Evolutionary conservation across 2,113 vertebrate genomes (phyloP).

Genomic region (Indicator indicator): DNA sequence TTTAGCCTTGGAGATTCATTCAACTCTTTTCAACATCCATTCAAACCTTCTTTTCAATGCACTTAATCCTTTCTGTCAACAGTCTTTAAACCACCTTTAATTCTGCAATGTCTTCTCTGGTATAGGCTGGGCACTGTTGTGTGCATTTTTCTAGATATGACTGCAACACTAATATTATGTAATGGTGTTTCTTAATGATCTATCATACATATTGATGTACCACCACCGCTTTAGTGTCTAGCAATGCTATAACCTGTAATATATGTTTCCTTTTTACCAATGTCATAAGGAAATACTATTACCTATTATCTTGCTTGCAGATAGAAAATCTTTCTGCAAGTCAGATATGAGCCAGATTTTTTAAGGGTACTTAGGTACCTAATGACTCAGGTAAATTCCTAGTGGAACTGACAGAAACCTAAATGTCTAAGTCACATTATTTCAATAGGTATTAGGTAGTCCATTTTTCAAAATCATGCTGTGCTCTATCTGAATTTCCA

Average conservation of each 20-base stretch:
- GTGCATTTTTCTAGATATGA: background rate
- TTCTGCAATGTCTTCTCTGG: background rate
- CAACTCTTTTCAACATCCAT: background rate
- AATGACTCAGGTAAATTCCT: background rate
- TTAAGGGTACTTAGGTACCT: slow-evolving; percentile 10
- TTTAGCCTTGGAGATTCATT: background rate
- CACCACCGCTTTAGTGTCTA: background rate
- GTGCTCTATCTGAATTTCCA: background rate
- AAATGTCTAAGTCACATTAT: slow-evolving; percentile 6
- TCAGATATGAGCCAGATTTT: background rate
- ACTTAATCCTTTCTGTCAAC: background rate
- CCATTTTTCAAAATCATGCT: slow-evolving; percentile 16
- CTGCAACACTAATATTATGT: background rate
- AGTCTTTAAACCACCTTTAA: background rate
- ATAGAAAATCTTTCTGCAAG: background rate
- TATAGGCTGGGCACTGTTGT: background rate
- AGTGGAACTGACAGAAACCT: background rate
- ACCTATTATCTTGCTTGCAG: background rate
- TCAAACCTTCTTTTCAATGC: background rate
- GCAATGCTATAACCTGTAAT: background rate
- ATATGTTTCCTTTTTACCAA: background rate
- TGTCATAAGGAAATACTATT: background rate
- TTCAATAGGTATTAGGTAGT: background rate
- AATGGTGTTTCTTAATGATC: background rate
- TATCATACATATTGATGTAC: background rate